These are phyloP conservation scores for Hirundo rustica DNA, from an alignment of 2,797 vertebrate species.

Conservation along the genomic window DNA sequence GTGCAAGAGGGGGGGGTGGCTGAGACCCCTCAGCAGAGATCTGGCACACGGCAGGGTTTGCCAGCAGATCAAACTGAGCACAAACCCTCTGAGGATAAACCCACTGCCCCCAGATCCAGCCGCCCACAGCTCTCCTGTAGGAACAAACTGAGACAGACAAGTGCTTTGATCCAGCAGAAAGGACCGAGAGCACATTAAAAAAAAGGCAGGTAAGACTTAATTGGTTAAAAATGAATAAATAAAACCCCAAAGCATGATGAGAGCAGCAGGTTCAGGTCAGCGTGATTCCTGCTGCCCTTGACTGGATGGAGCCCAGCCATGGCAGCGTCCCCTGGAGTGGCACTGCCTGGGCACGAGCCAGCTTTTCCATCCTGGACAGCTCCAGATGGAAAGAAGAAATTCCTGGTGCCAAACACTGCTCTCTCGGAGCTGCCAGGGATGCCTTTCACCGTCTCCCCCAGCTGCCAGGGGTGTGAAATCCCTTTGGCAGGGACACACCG, in stretches of 20 bases:
- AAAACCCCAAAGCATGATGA: no score
- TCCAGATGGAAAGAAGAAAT: background rate
- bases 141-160: accelerated
- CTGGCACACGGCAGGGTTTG: background rate
- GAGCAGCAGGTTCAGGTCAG: background rate
- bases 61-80: background rate
- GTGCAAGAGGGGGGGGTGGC: background rate
- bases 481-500: background rate
- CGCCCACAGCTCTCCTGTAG: accelerated
- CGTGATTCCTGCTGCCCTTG: accelerated
- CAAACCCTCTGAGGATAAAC: accelerated
- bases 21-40: background rate
- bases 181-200: background rate
- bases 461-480: background rate
- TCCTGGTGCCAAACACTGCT: accelerated
- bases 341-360: background rate
- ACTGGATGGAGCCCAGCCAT: accelerated
- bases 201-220: background rate
- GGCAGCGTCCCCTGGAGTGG: background rate
- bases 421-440: background rate
- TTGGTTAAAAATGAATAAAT: accelerated
- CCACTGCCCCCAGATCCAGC: accelerated
- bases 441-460: background rate
- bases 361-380: background rate
- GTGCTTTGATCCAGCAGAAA: background rate